These are phyloP conservation scores for Epizoanthus fatuus DNA, from an alignment of 92 coral and sea anemone species.

Conservation along the genomic window DNA sequence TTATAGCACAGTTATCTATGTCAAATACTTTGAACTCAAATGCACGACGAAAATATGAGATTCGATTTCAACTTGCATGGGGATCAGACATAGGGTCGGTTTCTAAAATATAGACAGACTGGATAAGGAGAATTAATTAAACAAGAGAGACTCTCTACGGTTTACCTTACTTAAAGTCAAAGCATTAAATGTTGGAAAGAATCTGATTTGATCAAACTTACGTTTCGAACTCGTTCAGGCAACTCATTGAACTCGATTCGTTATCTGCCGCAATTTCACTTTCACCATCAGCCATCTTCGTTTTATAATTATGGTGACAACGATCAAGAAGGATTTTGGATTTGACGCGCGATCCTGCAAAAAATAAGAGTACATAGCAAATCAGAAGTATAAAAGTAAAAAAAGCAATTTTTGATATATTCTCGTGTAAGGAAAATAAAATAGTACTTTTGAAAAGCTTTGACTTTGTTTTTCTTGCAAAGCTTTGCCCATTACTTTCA, in stretches of 20 bases:
- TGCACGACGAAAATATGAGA: no score
- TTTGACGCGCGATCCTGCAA: slow-evolving; percentile 24
- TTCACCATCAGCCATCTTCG: slow-evolving; percentile 24
- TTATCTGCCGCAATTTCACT: slow-evolving; percentile 46
- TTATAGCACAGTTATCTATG: no score
- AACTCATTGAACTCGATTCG: slow-evolving; percentile 77
- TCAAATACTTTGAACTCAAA: no score
- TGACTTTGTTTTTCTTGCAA: background rate
- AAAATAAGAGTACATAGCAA: background rate
- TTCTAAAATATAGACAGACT: no score
- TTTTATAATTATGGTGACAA: background rate
- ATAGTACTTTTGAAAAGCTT: slow-evolving; percentile 12
- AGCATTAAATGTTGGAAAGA: background rate
- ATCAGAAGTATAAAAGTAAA: background rate
- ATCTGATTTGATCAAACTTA: slow-evolving; percentile 36
- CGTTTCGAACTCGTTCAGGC: slow-evolving; percentile 88
- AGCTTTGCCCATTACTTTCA: background rate
- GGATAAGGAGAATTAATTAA: no score
- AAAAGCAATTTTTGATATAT: background rate
- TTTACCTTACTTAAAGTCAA: background rate
- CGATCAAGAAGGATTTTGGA: background rate
- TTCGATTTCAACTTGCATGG: no score
- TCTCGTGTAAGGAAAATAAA: background rate
- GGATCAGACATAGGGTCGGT: no score
- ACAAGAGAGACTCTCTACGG: background rate